These are phyloP conservation scores for Hymenopus coronatus DNA, from an alignment of 2,888 invertebrate species.

Conservation along the genomic window DNA sequence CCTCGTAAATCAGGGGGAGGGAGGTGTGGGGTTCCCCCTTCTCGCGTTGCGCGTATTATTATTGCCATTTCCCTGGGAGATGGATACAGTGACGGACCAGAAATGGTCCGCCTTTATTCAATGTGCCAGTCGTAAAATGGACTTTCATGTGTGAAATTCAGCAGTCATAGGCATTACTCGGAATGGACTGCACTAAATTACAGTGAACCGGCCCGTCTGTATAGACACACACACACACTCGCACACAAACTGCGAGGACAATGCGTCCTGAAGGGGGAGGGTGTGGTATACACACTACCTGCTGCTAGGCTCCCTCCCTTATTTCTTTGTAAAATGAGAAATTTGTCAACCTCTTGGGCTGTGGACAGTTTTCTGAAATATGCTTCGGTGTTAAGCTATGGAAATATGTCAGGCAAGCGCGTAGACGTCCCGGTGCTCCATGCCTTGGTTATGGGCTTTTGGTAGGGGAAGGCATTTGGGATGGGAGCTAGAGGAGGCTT, in stretches of 20 bases:
- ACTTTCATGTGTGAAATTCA: slow-evolving; percentile 42
- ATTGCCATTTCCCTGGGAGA: slow-evolving; percentile 41
- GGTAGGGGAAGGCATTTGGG: not conserved
- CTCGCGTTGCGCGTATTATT: slow-evolving; percentile 33
- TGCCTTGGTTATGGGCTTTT: not conserved
- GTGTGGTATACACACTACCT: not conserved
- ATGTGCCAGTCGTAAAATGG: slow-evolving; percentile 42
- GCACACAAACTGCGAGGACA: not conserved
- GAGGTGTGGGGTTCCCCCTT: not conserved
- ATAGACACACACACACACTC: not conserved
- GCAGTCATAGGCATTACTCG: slow-evolving; percentile 42
- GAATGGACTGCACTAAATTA: slow-evolving; percentile 41
- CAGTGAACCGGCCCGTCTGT: slow-evolving; percentile 26
- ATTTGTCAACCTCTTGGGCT: slow-evolving; percentile 35
- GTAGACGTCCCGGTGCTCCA: not conserved
- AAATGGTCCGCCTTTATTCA: slow-evolving; percentile 40
- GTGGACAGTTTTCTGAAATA: slow-evolving; percentile 34
- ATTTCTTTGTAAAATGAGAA: slow-evolving; percentile 37
- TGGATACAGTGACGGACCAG: slow-evolving; percentile 40
- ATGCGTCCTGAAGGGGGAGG: not conserved
- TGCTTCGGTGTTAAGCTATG: slow-evolving; percentile 32
- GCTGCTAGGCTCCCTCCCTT: slow-evolving; percentile 30
- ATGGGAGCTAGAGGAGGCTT: not conserved
- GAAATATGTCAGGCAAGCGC: slow-evolving; percentile 30
- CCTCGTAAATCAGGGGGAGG: slow-evolving; percentile 41